These are phyloP conservation scores for Rafetus swinhoei DNA, from an alignment of 2,113 vertebrate genomes.

Conservation along the genomic window DNA sequence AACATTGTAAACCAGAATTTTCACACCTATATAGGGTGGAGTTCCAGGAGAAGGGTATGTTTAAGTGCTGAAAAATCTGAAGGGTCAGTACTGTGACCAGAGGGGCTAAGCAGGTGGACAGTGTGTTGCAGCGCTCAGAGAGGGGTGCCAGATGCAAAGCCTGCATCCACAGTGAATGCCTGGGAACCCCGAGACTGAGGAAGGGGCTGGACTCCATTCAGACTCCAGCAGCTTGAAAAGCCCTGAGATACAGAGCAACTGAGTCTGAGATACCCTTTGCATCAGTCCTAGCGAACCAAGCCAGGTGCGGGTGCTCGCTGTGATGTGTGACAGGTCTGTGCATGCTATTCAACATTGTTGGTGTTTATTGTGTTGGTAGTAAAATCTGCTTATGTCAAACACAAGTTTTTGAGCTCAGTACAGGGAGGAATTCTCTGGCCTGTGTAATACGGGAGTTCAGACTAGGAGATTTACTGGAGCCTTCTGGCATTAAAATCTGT, in stretches of 20 bases:
- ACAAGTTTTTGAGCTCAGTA: not conserved
- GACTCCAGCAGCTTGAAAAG: not conserved
- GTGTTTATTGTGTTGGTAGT: not conserved
- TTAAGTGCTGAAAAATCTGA: not conserved
- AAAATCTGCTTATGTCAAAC: not conserved
- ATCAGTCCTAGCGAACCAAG: not conserved
- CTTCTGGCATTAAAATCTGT: not conserved
- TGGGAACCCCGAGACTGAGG: not conserved
- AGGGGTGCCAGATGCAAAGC: not conserved
- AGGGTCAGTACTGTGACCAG: not conserved
- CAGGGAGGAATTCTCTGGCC: not conserved
- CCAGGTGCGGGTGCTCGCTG: not conserved
- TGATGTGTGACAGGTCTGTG: not conserved
- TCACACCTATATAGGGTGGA: not conserved
- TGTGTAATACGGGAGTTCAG: not conserved
- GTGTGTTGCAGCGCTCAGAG: not conserved
- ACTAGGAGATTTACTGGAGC: not conserved
- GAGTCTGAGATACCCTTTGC: not conserved
- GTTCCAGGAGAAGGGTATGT: not conserved
- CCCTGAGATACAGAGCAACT: not conserved
- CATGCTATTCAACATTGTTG: not conserved
- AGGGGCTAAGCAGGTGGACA: not conserved
- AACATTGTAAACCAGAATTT: not conserved
- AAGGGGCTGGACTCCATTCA: not conserved
- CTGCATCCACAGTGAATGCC: not conserved